Conservation (phyloP, 1,140 invertebrate genomes). For the Agrilus planipennis region DNA sequence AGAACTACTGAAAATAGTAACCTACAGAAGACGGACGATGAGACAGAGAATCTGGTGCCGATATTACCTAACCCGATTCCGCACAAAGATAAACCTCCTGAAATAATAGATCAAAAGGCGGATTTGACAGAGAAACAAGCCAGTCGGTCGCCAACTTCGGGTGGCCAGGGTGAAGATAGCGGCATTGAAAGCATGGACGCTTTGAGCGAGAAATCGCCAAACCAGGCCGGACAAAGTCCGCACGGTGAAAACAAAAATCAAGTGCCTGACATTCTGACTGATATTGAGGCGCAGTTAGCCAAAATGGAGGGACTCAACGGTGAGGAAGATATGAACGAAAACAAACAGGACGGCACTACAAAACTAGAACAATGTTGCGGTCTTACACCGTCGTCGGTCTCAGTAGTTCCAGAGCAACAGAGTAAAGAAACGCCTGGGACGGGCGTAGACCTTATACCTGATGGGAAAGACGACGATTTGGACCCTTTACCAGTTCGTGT, state of each 20-base stretch:
- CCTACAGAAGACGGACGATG: conserved; percentile 7
- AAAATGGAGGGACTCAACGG: conserved; percentile 49
- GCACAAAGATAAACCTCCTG: conserved; percentile 28
- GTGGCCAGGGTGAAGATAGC: conserved; percentile 67
- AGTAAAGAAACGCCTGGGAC: conserved; percentile 13
- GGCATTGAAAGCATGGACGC: conserved; percentile 91
- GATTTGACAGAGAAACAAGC: conserved; percentile 23
- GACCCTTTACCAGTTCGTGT: conserved; percentile 58
- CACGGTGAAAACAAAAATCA: conserved; percentile 35
- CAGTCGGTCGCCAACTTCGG: conserved; percentile 28
- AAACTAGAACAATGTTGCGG: conserved; percentile 25
- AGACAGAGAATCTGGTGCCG: conserved; percentile 19
- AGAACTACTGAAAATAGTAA: conserved; percentile 19
- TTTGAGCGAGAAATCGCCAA: conserved; percentile 80
- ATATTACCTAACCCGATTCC: conserved; percentile 11
- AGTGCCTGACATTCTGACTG: conserved; percentile 46
- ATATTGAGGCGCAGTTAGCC: conserved; percentile 51
- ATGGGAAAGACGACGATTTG: conserved; percentile 34
- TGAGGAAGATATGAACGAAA: conserved; percentile 37
- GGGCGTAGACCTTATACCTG: conserved; percentile 12
- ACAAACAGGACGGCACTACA: conserved; percentile 20
- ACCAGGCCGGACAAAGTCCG: conserved; percentile 58
- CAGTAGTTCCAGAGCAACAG: conserved; percentile 6
- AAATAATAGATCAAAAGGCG: conserved; percentile 23
- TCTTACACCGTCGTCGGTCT: conserved; percentile 18